A percentile compares a stretch with the other conserved stretches of the same genome.
Conservation (phyloP, 1,140 invertebrate species). For the Sminthurinus signatus region DNA sequence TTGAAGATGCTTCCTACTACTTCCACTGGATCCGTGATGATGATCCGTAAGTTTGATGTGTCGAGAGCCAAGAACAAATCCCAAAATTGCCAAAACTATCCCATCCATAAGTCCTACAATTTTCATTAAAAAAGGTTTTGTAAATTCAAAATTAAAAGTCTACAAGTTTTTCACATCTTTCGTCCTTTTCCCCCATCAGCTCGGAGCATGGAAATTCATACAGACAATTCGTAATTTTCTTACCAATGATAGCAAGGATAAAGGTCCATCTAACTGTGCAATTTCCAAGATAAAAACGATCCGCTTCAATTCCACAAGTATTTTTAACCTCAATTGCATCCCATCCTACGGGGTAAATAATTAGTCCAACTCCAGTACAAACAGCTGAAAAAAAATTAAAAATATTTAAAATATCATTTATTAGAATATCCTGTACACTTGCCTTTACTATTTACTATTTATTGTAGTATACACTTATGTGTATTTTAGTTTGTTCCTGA, state of each 20-base stretch:
- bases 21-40: constrained; percentile 49
- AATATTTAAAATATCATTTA: constrained; percentile 4
- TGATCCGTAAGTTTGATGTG: constrained; percentile 78
- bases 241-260: constrained; percentile 83
- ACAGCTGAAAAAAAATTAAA: constrained; percentile 55
- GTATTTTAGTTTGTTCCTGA: too few species aligned
- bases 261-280: constrained; percentile 94
- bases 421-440: too few species aligned
- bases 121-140: too few species aligned
- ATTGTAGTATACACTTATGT: too few species aligned
- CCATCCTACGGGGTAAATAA: constrained; percentile 91
- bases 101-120: constrained; percentile 84
- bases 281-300: constrained; percentile 64
- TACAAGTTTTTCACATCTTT: too few species aligned
- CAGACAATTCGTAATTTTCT: too few species aligned
- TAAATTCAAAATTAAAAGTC: too few species aligned
- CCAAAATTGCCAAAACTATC: constrained; percentile 76
- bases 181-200: too few species aligned
- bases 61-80: constrained; percentile 85
- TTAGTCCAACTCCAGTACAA: constrained; percentile 73
- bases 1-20: constrained; percentile 24
- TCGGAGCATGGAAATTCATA: too few species aligned
- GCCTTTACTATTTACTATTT: too few species aligned
- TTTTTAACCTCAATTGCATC: constrained; percentile 69
- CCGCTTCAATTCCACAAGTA: constrained; percentile 76